Conservation (phyloP, 2,888 invertebrate genomes). For the Stenotaenia linearis region DNA sequence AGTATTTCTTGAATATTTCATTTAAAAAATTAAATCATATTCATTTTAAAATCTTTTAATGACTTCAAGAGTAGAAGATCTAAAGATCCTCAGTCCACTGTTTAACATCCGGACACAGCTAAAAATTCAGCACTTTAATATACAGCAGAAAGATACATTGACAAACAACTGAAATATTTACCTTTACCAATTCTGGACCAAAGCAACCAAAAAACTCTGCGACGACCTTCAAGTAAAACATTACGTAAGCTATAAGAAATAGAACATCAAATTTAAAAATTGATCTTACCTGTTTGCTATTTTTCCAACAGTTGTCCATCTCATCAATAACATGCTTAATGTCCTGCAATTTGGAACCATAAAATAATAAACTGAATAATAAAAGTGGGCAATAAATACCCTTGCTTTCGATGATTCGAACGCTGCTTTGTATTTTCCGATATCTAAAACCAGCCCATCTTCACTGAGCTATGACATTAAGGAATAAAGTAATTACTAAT, state of each 20-base stretch:
- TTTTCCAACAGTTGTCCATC: neutral
- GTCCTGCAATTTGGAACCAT: neutral
- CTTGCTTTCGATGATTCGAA: neutral
- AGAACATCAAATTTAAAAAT: neutral
- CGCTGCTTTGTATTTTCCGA: neutral
- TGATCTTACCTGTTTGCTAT: neutral
- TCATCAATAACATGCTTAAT: neutral
- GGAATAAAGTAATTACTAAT: neutral
- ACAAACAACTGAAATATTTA: neutral
- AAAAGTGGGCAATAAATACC: neutral
- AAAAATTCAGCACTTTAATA: neutral
- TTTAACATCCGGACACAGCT: neutral
- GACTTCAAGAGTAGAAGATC: neutral
- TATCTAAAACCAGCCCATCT: neutral
- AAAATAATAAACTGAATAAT: neutral
- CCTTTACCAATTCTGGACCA: neutral
- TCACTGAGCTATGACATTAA: neutral
- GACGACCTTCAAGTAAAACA: neutral
- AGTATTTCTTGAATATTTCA: too few species aligned
- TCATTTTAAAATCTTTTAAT: too few species aligned
- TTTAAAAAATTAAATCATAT: too few species aligned
- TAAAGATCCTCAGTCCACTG: neutral
- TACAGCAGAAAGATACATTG: neutral
- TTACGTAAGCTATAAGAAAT: neutral
- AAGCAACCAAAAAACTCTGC: neutral